These are phyloP conservation scores for Ceratosolen fusciceps DNA, from an alignment of 1,140 invertebrate species.

Conservation along the genomic window DNA sequence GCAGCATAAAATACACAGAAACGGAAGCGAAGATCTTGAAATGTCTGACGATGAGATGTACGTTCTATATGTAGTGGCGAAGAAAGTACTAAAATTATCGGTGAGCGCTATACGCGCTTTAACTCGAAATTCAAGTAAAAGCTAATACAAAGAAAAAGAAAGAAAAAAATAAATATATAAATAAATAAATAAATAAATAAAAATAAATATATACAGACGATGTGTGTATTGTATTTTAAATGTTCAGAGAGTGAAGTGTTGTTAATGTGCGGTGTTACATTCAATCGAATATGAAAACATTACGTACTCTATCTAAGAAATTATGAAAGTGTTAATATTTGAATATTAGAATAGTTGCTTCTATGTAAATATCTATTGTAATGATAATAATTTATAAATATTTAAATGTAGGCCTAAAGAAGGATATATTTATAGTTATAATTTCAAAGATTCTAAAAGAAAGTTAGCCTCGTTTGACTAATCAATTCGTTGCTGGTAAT, in stretches of 20 bases:
- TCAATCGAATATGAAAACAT: constrained; percentile 1
- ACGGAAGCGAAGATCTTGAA: background rate
- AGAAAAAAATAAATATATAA: too few relatives aligned
- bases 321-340: constrained; percentile 18
- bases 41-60: background rate
- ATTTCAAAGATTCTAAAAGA: background rate
- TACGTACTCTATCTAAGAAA: background rate
- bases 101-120: background rate
- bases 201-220: background rate
- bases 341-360: background rate
- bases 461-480: background rate
- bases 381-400: background rate
- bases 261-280: background rate
- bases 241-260: constrained; percentile 1
- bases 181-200: too few relatives aligned
- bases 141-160: background rate
- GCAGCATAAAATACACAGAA: background rate
- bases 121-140: background rate
- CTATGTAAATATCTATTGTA: constrained; percentile 12
- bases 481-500: background rate
- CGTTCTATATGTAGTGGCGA: background rate
- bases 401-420: background rate
- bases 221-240: background rate
- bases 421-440: background rate
- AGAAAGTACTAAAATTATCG: background rate